Percentiles rank a stretch among this genome's conserved stretches.
Evolutionary conservation across 2,888 invertebrate species (phyloP).

Genomic region (Chalcis sispes): DNA sequence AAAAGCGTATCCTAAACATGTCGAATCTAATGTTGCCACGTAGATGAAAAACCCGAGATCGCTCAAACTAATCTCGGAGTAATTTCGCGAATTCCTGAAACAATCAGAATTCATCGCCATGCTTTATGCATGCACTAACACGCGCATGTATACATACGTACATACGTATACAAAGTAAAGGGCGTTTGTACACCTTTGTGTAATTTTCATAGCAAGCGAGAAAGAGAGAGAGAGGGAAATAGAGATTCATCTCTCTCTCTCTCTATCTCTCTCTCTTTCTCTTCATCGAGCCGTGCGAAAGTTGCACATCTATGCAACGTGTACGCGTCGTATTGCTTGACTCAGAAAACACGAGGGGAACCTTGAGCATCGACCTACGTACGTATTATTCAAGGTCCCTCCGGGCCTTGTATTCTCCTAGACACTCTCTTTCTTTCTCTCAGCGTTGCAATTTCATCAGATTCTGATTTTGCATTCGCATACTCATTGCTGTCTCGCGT

Average conservation of each 20-base stretch:
- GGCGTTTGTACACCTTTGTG: constrained; percentile 12
- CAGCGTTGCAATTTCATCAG: constrained; percentile 10
- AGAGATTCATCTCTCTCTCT: background rate
- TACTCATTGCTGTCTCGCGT: background rate
- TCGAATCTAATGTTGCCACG: too few species aligned
- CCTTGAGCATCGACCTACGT: constrained; percentile 46
- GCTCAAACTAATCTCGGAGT: constrained; percentile 17
- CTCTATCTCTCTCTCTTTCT: background rate
- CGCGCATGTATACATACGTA: background rate
- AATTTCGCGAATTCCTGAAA: constrained; percentile 37
- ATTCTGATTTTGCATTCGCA: constrained; percentile 31
- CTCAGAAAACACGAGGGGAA: too few species aligned
- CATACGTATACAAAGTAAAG: too few species aligned
- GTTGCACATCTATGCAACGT: constrained; percentile 9
- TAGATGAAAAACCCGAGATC: constrained; percentile 30
- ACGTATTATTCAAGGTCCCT: constrained; percentile 40
- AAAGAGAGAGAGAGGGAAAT: background rate
- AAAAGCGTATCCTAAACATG: too few species aligned
- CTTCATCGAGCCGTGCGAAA: constrained; percentile 28
- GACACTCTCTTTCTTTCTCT: too few species aligned
- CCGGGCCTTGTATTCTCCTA: too few species aligned
- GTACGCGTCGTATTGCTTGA: too few species aligned
- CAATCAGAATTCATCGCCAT: constrained; percentile 37
- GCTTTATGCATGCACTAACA: too few species aligned
- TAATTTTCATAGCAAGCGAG: constrained; percentile 43